Conservation (phyloP, 1,140 invertebrate genomes). For the Centruroides sculpturatus region DNA sequence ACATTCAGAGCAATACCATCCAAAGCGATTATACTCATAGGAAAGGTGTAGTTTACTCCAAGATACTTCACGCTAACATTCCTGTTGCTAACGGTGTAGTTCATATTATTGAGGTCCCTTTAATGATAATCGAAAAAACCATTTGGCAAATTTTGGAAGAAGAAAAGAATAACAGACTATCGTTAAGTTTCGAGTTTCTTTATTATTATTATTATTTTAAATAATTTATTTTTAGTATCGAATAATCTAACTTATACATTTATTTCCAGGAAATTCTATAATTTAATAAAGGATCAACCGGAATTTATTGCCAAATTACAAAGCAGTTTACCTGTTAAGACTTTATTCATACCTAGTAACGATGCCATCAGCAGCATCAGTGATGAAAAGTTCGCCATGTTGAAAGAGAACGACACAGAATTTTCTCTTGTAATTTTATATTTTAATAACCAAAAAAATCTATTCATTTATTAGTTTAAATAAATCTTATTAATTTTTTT, state of each 20-base stretch:
- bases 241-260: not conserved
- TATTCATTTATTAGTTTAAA: too few species aligned
- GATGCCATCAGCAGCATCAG: too few species aligned
- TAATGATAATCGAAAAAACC: slow-evolving; percentile 75
- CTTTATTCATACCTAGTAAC: too few species aligned
- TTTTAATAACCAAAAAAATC: not conserved
- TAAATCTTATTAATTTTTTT: too few species aligned
- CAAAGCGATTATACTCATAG: slow-evolving; percentile 54
- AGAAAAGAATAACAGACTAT: not conserved
- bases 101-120: slow-evolving; percentile 73
- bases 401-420: too few species aligned
- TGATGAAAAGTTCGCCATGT: too few species aligned
- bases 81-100: slow-evolving; percentile 82
- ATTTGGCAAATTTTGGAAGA: slow-evolving; percentile 60
- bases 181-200: not conserved
- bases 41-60: slow-evolving; percentile 63
- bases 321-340: too few species aligned
- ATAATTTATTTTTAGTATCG: not conserved
- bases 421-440: not conserved
- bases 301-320: too few species aligned
- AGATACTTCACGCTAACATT: slow-evolving; percentile 80
- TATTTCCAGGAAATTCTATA: too few species aligned
- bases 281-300: too few species aligned
- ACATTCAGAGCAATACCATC: slow-evolving; percentile 72
- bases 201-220: not conserved